A percentile compares a stretch with the other conserved stretches of the same genome.
Conservation (phyloP, 2,113 vertebrate species). For the Ursus arctos region DNA sequence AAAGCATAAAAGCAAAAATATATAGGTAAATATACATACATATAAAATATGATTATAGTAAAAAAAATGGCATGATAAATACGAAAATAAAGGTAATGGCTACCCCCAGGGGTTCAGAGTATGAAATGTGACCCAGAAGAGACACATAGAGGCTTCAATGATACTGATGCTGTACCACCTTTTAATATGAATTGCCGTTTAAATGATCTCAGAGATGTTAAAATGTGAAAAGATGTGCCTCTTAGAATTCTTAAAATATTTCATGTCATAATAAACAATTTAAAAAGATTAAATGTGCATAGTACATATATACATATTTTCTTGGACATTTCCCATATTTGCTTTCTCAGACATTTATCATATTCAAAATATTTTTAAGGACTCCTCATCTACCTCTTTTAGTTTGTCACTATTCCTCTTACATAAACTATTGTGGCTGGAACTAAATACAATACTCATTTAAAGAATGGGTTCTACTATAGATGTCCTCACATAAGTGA, state of each 20-base stretch:
- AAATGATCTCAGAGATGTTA: not conserved
- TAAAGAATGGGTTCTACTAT: not conserved
- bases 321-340: not conserved
- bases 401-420: not conserved
- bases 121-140: not conserved
- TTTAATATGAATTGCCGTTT: not conserved
- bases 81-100: not conserved
- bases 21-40: not conserved
- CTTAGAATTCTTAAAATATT: not conserved
- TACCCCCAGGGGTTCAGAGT: not conserved
- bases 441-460: not conserved
- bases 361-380: constrained; percentile 12
- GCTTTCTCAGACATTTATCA: not conserved
- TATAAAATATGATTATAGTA: not conserved
- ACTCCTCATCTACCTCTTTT: not conserved
- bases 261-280: not conserved
- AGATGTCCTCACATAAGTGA: not conserved
- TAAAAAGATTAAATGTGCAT: not conserved
- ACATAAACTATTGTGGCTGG: not conserved
- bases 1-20: not conserved
- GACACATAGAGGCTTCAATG: not conserved
- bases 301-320: not conserved
- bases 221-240: not conserved
- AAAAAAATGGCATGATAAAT: not conserved
- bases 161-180: not conserved